Evolutionary conservation across 2,113 vertebrate species (phyloP), one percentile per base, ranked within the genome.

Genomic region (Rhombomys opimus): DNA sequence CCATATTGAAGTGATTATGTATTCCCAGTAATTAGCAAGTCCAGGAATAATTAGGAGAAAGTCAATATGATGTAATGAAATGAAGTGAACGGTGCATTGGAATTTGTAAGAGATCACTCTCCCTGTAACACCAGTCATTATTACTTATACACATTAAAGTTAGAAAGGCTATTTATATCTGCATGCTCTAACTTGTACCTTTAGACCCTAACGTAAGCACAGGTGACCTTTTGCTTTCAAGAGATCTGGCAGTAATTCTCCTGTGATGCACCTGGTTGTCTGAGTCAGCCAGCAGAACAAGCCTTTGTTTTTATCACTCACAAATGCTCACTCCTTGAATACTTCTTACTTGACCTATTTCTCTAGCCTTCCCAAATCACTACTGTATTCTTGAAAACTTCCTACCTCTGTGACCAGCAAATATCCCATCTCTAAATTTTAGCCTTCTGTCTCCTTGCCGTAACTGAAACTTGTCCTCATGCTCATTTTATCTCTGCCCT

Each of bases 1-100:
- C 57, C 32, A 15, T 87, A 38, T 81, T 95, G 81, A 90, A 92
- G 57, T 94, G 46, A 78, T 70, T 77, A 2, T 67, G 13, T 90
- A 38, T 94, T 90, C 75, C 59, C 77, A 82, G 52, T 87, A 81
- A 81, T 92, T 95, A 65, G 46, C 18, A 89, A 87, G 35, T 92
- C 61, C 32, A 82, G 23, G 22, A 97, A 59, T 90, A 86, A 76
- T 70, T 63, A 89, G 78, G 90, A 95, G 91, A 88, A 80, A 76
- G 50, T 61, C 54, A 87, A 15, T 4, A 0, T 94, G 59, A 57
- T 87, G 10, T 15, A 89, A 17, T 91, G 88, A 93, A 80, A 30
- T 89, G 91, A 93, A 76, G 75, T 73, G 65, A 95, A 70, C 78
- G 59, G 3, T 61, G 41, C 78, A 73, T 67, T 86, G 17, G 72